phyloP scores from a whole-genome alignment of 2,797 vertebrate genomes.

The Crenichthys baileyi region DNA sequence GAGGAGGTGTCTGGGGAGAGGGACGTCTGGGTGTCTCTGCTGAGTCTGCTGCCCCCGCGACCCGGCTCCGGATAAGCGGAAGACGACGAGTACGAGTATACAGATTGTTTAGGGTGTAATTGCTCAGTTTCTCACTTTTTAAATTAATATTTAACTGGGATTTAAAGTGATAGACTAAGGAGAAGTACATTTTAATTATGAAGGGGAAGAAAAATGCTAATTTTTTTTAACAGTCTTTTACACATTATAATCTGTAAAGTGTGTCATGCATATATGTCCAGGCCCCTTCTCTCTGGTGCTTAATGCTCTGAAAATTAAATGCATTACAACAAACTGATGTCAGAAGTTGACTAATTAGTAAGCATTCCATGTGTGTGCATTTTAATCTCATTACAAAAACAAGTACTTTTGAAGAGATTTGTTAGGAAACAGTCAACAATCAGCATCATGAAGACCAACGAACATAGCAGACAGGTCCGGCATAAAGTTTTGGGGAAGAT shows the following conservation, averaged over 20 bases:
- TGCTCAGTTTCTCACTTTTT: not conserved
- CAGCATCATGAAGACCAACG: not conserved
- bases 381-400: too few relatives aligned
- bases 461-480: too few relatives aligned
- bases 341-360: not conserved
- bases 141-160: not conserved
- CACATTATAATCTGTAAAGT: not conserved
- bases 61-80: too few relatives aligned
- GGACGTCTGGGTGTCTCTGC: too few relatives aligned
- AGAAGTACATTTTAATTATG: not conserved
- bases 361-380: not conserved
- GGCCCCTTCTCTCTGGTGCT: not conserved
- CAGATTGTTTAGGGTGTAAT: not conserved
- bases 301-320: not conserved
- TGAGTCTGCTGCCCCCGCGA: too few relatives aligned
- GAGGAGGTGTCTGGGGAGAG: too few relatives aligned
- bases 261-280: not conserved
- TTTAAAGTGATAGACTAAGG: not conserved
- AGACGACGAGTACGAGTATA: too few relatives aligned
- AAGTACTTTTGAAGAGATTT: too few relatives aligned
- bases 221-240: not conserved
- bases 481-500: too few relatives aligned
- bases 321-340: not conserved
- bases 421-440: too few relatives aligned
- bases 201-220: not conserved